These are phyloP conservation scores for Drosophila bunnanda DNA, from an alignment of 2,888 invertebrate species.

Conservation along the genomic window DNA sequence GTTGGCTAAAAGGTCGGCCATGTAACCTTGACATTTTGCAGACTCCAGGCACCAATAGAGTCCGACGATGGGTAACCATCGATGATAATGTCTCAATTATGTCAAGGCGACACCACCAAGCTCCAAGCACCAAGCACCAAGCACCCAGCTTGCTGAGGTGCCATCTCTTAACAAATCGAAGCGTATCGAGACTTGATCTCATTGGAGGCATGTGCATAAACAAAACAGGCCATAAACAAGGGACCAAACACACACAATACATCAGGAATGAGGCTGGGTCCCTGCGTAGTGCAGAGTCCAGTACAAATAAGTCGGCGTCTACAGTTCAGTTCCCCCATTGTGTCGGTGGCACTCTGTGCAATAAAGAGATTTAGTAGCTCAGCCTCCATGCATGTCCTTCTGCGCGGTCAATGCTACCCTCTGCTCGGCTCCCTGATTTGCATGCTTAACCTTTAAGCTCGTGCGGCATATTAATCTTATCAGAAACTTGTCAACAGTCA, in stretches of 20 bases:
- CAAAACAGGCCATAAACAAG: constrained; percentile 72
- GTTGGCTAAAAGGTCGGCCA: constrained; percentile 71
- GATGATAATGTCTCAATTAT: constrained; percentile 82
- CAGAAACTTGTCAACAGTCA: constrained; percentile 79
- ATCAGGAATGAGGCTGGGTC: constrained; percentile 53
- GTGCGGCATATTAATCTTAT: constrained; percentile 78
- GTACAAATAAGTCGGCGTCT: constrained; percentile 70
- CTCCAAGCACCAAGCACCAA: neutral
- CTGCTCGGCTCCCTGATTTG: constrained; percentile 60
- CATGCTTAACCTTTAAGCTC: constrained; percentile 62
- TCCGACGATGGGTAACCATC: constrained; percentile 29
- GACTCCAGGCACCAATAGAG: constrained; percentile 32
- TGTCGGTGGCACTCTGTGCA: constrained; percentile 34
- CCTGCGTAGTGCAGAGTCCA: constrained; percentile 58
- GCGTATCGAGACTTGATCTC: constrained; percentile 38
- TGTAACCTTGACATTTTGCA: constrained; percentile 78
- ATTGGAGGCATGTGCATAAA: constrained; percentile 57
- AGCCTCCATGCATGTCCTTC: constrained; percentile 65
- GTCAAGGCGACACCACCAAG: constrained; percentile 64
- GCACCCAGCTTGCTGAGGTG: constrained; percentile 15
- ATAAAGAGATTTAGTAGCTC: constrained; percentile 80
- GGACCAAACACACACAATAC: constrained; percentile 60
- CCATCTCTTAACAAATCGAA: constrained; percentile 52
- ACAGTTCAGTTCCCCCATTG: constrained; percentile 47
- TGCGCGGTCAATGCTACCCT: constrained; percentile 73